Base-by-base conservation (phyloP, 2,888 invertebrate genomes). In the Ormyrus thymus region DNA sequence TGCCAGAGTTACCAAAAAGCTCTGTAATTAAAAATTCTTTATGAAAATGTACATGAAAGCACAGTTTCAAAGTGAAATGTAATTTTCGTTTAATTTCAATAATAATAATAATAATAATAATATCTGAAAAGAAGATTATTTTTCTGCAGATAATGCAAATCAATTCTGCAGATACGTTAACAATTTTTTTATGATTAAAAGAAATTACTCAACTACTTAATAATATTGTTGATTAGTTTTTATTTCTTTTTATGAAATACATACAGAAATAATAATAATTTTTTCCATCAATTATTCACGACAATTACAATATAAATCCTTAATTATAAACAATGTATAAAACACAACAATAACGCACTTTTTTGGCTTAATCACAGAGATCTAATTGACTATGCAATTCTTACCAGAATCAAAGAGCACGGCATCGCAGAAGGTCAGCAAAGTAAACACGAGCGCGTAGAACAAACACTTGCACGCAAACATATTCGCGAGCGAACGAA, bases 1-100 rank as follows among this genome's bases (percentile, higher is more conserved):
- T 29, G 29, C 13, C 43, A 62, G 50, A 11, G 10, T 13, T 53
- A 29, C 46, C 6, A 59, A 59, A 50, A 53, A 45, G 10, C 64
- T 43, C 76, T 76, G 55, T 43, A 15, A 53, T 64, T 6, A 61
- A 48, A 55, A 76, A 15, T 50, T 64, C 48, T 43, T 1, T 3
- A 9, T 70, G 50, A 29, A 29, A 29, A 29, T 4, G 29, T 29
- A 29, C 29, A 29, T 29, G 3, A 29, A 29, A 29, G 3, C 1
- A 1, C 29, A 29, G 29, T 29, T 29, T 29, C 4, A 29, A 29
- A 3, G 29, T 0, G 29, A 29, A 29, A 29, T 29, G 4, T 29
- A 29, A 29, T 29, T 29, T 29, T 29, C 29, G 4, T 29, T 29
- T 4, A 29, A 29, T 29, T 29, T 29, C 3, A 29, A 29, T 29